A percentile compares a stretch with the other conserved stretches of the same genome.
Evolutionary conservation across 2,113 vertebrate species (phyloP).

Genomic region (Neotragus moschatus): DNA sequence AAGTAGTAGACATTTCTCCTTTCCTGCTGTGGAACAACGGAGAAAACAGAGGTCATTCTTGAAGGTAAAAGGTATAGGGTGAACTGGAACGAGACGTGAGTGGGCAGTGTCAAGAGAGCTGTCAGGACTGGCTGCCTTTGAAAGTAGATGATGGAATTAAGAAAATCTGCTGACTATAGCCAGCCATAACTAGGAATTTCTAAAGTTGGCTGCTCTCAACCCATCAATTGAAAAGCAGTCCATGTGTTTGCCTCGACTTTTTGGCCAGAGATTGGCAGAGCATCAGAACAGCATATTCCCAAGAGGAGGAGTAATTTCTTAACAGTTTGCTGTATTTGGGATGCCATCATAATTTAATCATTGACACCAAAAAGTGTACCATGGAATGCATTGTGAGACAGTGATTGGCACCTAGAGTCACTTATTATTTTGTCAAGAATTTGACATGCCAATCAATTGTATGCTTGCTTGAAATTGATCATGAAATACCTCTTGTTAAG

Average conservation of each 20-base stretch:
- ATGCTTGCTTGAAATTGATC: constrained; percentile 54
- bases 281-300: not conserved
- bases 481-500: constrained; percentile 53
- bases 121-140: constrained; percentile 58
- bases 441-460: constrained; percentile 64
- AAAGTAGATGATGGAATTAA: constrained; percentile 56
- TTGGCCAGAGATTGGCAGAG: constrained; percentile 52
- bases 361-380: constrained; percentile 51
- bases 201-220: constrained; percentile 54
- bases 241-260: constrained; percentile 39
- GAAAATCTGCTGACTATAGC: constrained; percentile 49
- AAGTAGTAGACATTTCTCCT: constrained; percentile 15
- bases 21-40: constrained; percentile 46
- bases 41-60: not conserved
- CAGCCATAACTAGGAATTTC: constrained; percentile 63
- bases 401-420: constrained; percentile 55
- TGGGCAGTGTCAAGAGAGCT: constrained; percentile 28
- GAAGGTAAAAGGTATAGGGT: not conserved
- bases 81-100: not conserved
- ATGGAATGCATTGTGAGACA: constrained; percentile 54
- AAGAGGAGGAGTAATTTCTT: constrained; percentile 60
- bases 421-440: constrained; percentile 71
- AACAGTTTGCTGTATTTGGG: constrained; percentile 50
- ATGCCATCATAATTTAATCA: constrained; percentile 50
- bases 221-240: not conserved